Conservation (phyloP, 1,140 invertebrate species). For the Conus betulinus region DNA sequence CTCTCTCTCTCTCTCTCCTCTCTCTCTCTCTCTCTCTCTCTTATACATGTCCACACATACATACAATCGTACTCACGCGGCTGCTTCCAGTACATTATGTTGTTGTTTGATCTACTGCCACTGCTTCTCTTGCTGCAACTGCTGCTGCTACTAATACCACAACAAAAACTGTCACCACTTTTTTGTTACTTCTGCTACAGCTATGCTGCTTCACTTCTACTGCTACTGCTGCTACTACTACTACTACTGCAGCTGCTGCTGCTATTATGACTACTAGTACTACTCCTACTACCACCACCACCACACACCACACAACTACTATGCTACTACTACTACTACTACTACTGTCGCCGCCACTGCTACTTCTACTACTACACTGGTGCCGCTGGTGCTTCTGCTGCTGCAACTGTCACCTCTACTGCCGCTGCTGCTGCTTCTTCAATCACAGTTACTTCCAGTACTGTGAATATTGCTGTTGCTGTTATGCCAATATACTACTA, state of each 20-base stretch:
- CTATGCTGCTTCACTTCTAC: conserved; percentile 9
- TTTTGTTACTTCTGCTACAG: not conserved
- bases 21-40: too few relatives aligned
- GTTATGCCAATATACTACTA: too few relatives aligned
- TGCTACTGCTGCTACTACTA: conserved; percentile 1
- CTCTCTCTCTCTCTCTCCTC: too few relatives aligned
- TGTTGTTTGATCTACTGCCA: not conserved
- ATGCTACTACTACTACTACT: too few relatives aligned
- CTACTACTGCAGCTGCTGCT: too few relatives aligned
- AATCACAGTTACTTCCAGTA: conserved; percentile 4
- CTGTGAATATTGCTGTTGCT: not conserved
- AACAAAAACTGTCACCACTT: too few relatives aligned
- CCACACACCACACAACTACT: too few relatives aligned
- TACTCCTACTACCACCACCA: too few relatives aligned
- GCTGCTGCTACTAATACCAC: too few relatives aligned
- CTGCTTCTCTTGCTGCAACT: too few relatives aligned
- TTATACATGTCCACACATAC: not conserved
- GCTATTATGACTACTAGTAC: too few relatives aligned
- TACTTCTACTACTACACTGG: conserved; percentile 7
- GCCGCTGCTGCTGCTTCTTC: not conserved
- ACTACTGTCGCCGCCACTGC: conserved; percentile 1
- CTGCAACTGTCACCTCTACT: too few relatives aligned
- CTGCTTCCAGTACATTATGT: not conserved
- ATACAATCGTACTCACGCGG: not conserved
- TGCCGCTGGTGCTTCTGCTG: not conserved